Evolutionary conservation across 2,888 invertebrate genomes (phyloP), one percentile per base, ranked within the genome.

Genomic region (Heliconius cydno): DNA sequence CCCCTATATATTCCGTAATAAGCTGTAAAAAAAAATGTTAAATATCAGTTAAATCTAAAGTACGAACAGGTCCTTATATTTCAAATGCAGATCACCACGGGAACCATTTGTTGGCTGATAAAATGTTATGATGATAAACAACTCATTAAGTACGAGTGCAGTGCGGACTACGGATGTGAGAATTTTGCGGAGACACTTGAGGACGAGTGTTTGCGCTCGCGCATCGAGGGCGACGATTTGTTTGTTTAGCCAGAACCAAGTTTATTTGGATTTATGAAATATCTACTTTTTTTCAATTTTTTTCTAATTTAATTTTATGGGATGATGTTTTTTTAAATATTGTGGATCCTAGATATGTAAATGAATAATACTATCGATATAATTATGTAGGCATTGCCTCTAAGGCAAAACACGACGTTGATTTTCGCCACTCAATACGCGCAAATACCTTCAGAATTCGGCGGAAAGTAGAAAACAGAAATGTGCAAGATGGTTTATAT

Each of bases 41-140:
- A 30, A 22, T 57, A 73, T 12, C 13, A 60, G 3, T 73, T 38
- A 73, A 25, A 60, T 73, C 22, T 9, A 57, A 60, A 60, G 38
- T 73, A 34, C 12, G 60, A 25, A 46, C 67, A 19, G 74, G 34
- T 70, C 72, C 38, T 79, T 34, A 79, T 79, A 79, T 83, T 80
- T 80, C 85, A 85, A 86, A 86, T 84, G 84, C 85, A 84, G 83
- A 83, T 86, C 88, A 86, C 84, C 82, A 85, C 86, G 84, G 84
- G 84, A 84, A 86, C 84, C 83, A 80, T 83, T 84, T 82, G 85
- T 83, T 83, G 71, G 68, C 85, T 83, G 83, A 86, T 87, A 85
- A 82, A 87, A 89, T 93, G 90, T 92, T 93, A 88, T 92, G 90
- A 91, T 82, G 85, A 90, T 90, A 92, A 92, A 93, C 92, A 91